These are phyloP conservation scores for Nemotelus pantherinus DNA, from an alignment of 2,888 invertebrate genomes.

Conservation along the genomic window DNA sequence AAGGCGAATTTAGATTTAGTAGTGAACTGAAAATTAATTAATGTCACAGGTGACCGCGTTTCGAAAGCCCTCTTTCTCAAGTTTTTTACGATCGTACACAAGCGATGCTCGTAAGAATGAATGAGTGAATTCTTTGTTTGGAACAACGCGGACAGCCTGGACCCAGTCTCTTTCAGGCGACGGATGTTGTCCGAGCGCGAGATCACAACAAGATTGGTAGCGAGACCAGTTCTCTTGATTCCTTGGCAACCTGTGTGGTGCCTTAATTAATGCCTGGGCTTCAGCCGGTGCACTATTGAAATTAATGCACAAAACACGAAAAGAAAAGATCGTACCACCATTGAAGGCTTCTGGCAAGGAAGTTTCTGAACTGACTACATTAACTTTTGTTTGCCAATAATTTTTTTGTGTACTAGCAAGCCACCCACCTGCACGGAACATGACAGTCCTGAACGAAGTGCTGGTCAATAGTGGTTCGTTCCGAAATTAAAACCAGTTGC, in stretches of 20 bases:
- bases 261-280: slow-evolving; percentile 48
- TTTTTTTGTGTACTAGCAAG: slow-evolving; percentile 1
- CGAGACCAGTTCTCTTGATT: slow-evolving; percentile 6
- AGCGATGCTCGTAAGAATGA: neutral
- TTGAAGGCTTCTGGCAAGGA: slow-evolving; percentile 7
- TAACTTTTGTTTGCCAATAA: slow-evolving; percentile 7
- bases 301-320: slow-evolving; percentile 46
- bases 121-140: slow-evolving; percentile 34
- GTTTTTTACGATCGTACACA: no score
- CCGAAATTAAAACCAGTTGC: neutral
- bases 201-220: slow-evolving; percentile 31
- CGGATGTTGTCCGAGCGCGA: slow-evolving; percentile 37
- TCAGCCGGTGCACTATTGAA: slow-evolving; percentile 42
- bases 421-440: slow-evolving; percentile 21
- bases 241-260: slow-evolving; percentile 48
- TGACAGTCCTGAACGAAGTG: slow-evolving; percentile 22
- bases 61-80: neutral
- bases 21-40: slow-evolving; percentile 41
- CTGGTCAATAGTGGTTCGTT: neutral
- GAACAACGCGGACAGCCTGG: slow-evolving; percentile 4
- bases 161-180: slow-evolving; percentile 5
- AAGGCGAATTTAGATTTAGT: slow-evolving; percentile 16
- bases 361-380: slow-evolving; percentile 15
- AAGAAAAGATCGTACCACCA: slow-evolving; percentile 19
- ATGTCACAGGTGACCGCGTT: slow-evolving; percentile 20